Percentiles rank a stretch among this genome's conserved stretches.
phyloP scores from a whole-genome alignment of 2,888 invertebrate genomes.

The Sclerodermus sp. region DNA sequence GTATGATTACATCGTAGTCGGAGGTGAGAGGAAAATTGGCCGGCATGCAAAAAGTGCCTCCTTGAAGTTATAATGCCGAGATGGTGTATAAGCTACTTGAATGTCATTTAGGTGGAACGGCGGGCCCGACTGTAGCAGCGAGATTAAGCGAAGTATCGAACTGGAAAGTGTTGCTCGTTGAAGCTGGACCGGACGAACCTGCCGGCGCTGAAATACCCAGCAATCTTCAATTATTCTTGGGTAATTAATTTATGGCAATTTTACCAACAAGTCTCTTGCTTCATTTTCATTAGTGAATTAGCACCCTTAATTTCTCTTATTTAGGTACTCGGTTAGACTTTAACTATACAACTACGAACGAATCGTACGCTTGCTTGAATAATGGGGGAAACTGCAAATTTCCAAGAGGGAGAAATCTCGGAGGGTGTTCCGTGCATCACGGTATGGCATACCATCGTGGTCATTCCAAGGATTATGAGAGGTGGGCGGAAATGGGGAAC shows the following conservation, averaged over 20 bases:
- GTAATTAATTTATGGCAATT: slow-evolving; percentile 22
- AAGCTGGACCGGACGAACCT: slow-evolving; percentile 73
- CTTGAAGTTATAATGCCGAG: background rate
- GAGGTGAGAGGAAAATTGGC: slow-evolving; percentile 48
- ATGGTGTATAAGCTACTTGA: background rate
- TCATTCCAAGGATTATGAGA: slow-evolving; percentile 71
- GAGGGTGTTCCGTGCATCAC: slow-evolving; percentile 73
- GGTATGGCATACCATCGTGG: slow-evolving; percentile 86
- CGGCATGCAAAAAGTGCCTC: background rate
- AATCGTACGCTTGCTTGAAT: slow-evolving; percentile 63
- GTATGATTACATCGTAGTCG: slow-evolving; percentile 71
- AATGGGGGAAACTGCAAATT: slow-evolving; percentile 63
- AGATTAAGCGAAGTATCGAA: slow-evolving; percentile 65
- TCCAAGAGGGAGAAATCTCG: slow-evolving; percentile 72
- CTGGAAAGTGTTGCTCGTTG: slow-evolving; percentile 69
- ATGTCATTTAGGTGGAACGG: slow-evolving; percentile 60
- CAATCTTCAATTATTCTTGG: slow-evolving; percentile 33
- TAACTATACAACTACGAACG: slow-evolving; percentile 68
- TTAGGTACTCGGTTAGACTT: slow-evolving; percentile 65
- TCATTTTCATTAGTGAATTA: too few relatives aligned
- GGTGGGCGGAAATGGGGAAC: slow-evolving; percentile 73
- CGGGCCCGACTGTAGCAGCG: slow-evolving; percentile 66
- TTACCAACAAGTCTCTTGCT: background rate
- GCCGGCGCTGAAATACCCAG: slow-evolving; percentile 58
- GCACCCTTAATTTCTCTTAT: too few relatives aligned